Evolutionary conservation across 2,113 vertebrate genomes (phyloP), one percentile per base, ranked within the genome.

Genomic region (Myxocyprinus asiaticus): DNA sequence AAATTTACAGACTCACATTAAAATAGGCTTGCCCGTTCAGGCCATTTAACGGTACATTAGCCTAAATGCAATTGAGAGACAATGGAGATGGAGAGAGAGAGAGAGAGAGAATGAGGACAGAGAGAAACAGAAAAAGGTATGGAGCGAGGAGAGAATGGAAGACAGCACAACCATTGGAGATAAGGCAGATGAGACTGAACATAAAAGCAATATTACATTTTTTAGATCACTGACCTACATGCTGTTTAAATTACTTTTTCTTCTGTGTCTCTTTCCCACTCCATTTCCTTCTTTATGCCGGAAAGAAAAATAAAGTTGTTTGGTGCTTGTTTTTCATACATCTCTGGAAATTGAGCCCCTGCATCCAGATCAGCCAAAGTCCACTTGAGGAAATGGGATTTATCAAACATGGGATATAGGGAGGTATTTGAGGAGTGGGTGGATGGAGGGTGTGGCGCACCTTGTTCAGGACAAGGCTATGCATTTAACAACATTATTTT

Each of bases 191-290:
- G 22, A 81, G 80, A 67, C 33, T 59, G 82, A 86, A 87, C 68
- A 85, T 86, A 78, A 89, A 89, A 90, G 80, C 73, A 86, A 88
- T 84, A 88, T 85, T 83, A 77, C 43, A 85, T 81, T 90, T 88
- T 91, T 87, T 85, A 87, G 84, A 84, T 88, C 82, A 55, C 81
- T 87, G 87, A 80, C 81, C 86, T 78, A 88, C 84, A 87, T 83
- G 82, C 76, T 15, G 72, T 73, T 86, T 84, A 84, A 89, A 87
- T 89, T 87, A 81, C 72, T 74, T 87, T 81, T 85, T 45, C 69
- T 33, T 33, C 79, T 82, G 56, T 44, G 17, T 69, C 44, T 77
- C 63, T 48, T 73, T 76, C 58, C 62, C 22, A 68, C 22, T 33
- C 22, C 22, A 63, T 7, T 8, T 85, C 63, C 62, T 53, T 55